Percentiles rank a stretch among this genome's conserved stretches.
Evolutionary conservation across 1,140 invertebrate species (phyloP).

Genomic region (Hormaphis cornu): DNA sequence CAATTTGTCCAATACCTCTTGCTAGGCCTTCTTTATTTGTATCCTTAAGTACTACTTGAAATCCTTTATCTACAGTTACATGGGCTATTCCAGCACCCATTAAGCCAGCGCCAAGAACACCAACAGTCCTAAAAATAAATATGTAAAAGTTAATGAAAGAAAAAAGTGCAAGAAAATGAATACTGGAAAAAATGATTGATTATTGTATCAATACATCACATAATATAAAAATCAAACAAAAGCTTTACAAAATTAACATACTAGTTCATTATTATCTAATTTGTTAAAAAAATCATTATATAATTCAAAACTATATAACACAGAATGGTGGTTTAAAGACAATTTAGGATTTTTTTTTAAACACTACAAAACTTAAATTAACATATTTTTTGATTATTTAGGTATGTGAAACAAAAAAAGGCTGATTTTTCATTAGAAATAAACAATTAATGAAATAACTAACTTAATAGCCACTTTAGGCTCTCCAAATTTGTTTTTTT

Average conservation of each 20-base stretch:
- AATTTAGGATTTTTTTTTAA: too few species aligned
- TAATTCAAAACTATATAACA: too few species aligned
- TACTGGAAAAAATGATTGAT: neutral
- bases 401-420: too few species aligned
- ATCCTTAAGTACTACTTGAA: constrained; percentile 85
- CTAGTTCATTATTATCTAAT: too few species aligned
- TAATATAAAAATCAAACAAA: too few species aligned
- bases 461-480: constrained; percentile 38
- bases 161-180: neutral
- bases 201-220: too few species aligned
- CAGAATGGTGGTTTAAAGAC: too few species aligned
- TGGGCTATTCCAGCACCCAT: constrained; percentile 99
- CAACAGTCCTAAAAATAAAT: constrained; percentile 53
- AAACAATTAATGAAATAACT: neutral
- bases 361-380: too few species aligned
- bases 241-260: too few species aligned
- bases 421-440: too few species aligned
- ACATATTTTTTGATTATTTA: too few species aligned
- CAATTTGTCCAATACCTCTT: constrained; percentile 83
- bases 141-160: constrained; percentile 9
- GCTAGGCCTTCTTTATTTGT: constrained; percentile 68
- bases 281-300: too few species aligned
- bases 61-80: constrained; percentile 92
- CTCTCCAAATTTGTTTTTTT: constrained; percentile 65
- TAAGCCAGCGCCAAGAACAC: constrained; percentile 88